Evolutionary conservation across 2,888 invertebrate genomes (phyloP), one percentile per base, ranked within the genome.

Genomic region (Oegoconia quadripuncta): DNA sequence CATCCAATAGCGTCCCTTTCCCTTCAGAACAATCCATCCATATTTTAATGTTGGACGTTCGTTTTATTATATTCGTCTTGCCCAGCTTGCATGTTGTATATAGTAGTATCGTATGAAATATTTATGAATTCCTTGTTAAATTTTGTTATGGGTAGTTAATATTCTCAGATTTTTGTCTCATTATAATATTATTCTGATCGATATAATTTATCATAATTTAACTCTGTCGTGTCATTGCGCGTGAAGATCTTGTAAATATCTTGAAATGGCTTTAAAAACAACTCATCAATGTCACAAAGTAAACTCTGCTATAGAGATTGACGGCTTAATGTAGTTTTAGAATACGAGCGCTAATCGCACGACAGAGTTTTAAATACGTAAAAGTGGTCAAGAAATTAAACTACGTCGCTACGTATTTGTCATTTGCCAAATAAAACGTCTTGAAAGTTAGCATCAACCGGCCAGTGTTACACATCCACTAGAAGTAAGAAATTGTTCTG

Each of bases 391-490:
- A 65, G 65, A 58, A 64, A 63, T 66, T 74, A 74, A 74, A 70
- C 65, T 61, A 59, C 55, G 57, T 51, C 54, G 59, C 65, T 65
- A 67, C 55, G 68, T 69, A 59, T 32, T 55, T 67, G 67, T 64
- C 65, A 66, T 69, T 74, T 67, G 70, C 66, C 66, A 74, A 69
- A 66, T 53, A 57, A 64, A 69, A 68, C 70, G 73, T 79, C 71
- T 71, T 63, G 65, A 66, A 63, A 67, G 57, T 71, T 72, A 72
- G 75, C 73, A 67, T 71, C 74, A 73, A 68, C 83, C 84, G 82
- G 86, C 86, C 86, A 83, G 77, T 79, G 68, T 71, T 71, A 67
- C 70, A 76, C 79, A 84, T 84, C 84, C 84, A 84, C 70, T 87
- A 84, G 84, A 60, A 65, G 61, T 82, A 84, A 82, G 82, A 55